Percentiles rank a stretch among this genome's conserved stretches.
These are phyloP conservation scores for Melanchra persicariae DNA, from an alignment of 2,888 invertebrate species.

Conservation along the genomic window DNA sequence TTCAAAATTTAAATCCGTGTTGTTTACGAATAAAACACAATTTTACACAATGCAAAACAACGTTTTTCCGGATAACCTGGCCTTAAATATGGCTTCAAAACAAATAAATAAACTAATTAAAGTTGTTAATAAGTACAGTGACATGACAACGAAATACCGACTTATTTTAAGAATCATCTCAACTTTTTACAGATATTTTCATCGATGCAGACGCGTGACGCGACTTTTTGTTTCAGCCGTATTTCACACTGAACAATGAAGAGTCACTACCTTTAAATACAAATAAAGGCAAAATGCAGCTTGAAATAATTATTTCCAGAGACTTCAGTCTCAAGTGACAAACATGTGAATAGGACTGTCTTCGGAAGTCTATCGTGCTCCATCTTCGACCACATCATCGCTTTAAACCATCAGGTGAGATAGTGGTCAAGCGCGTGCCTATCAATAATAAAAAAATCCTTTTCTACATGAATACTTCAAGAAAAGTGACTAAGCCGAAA, in stretches of 20 bases:
- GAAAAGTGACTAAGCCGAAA: constrained; percentile 1
- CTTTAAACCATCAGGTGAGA: too few relatives aligned
- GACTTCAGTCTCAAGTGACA: background rate
- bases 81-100: constrained; percentile 10
- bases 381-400: too few relatives aligned
- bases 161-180: constrained; percentile 1
- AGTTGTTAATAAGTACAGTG: constrained; percentile 10
- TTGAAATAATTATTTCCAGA: background rate
- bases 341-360: background rate
- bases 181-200: constrained; percentile 16
- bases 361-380: too few relatives aligned
- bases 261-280: background rate
- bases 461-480: background rate
- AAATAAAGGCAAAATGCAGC: background rate
- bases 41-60: too few relatives aligned
- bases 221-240: constrained; percentile 12
- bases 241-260: constrained; percentile 12
- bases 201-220: background rate
- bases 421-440: too few relatives aligned
- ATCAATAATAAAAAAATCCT: too few relatives aligned
- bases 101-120: constrained; percentile 12
- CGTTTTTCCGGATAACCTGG: too few relatives aligned
- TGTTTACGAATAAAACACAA: too few relatives aligned
- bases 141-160: constrained; percentile 3
- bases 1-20: too few relatives aligned